Conservation (phyloP, 2,888 invertebrate genomes). For the Cephus runcator region DNA sequence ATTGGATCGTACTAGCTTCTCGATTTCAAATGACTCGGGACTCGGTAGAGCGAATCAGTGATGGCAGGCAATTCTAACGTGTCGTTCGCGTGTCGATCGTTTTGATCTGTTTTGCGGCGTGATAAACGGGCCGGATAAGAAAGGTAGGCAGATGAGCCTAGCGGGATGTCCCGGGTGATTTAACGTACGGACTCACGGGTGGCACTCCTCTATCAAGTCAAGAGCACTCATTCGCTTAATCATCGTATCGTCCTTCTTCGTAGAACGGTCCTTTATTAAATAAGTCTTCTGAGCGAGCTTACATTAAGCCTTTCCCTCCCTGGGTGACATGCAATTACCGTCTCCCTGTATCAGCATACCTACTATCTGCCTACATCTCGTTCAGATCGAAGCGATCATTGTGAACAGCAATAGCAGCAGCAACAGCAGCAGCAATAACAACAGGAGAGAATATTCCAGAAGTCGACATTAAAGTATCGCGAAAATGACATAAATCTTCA, state of each 20-base stretch:
- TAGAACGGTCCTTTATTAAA: neutral
- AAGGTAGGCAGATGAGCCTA: slow-evolving; percentile 12
- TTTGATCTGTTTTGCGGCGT: neutral
- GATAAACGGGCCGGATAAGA: neutral
- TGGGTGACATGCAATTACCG: neutral
- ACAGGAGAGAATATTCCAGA: neutral
- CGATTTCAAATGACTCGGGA: neutral
- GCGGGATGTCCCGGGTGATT: slow-evolving; percentile 15
- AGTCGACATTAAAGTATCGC: neutral
- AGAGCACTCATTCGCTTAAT: neutral
- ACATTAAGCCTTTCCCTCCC: neutral
- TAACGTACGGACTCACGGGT: slow-evolving; percentile 15
- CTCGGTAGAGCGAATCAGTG: neutral
- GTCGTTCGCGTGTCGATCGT: neutral
- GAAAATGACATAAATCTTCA: neutral
- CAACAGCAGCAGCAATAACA: too few relatives aligned
- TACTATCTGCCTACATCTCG: neutral
- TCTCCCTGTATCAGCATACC: neutral
- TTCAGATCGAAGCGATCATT: neutral
- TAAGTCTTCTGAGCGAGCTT: neutral
- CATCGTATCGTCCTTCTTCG: neutral
- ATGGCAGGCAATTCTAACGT: neutral
- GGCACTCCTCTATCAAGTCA: slow-evolving; percentile 13
- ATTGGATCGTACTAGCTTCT: neutral
- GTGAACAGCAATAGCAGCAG: neutral